Evolutionary conservation across 1,140 invertebrate genomes (phyloP).

Genomic region (Drosophila sturtevanti): DNA sequence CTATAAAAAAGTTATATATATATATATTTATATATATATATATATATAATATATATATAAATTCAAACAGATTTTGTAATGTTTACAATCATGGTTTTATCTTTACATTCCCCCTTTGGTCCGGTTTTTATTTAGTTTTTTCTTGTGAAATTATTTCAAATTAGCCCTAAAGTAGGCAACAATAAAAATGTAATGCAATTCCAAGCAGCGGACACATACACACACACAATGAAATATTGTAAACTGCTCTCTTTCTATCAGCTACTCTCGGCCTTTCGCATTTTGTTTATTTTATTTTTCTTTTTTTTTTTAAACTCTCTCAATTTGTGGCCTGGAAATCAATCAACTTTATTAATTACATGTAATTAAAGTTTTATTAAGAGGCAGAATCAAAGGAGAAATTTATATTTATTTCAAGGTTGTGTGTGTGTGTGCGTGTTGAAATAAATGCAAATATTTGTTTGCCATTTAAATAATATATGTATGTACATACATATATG

Average conservation of each 20-base stretch:
- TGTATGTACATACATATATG: conserved; percentile 30
- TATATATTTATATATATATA: too few relatives aligned
- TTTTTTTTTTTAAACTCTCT: neutral
- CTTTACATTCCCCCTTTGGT: too few relatives aligned
- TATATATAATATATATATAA: too few relatives aligned
- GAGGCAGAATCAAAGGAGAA: conserved; percentile 31
- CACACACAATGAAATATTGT: neutral
- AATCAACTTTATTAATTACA: conserved; percentile 76
- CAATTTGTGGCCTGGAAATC: conserved; percentile 49
- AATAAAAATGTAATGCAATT: neutral
- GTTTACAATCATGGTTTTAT: too few relatives aligned
- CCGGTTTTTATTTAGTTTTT: too few relatives aligned
- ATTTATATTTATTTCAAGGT: conserved; percentile 64
- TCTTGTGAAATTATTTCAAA: too few relatives aligned
- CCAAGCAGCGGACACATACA: neutral
- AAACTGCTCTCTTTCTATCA: neutral
- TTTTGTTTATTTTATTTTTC: too few relatives aligned
- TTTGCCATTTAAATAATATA: conserved; percentile 59
- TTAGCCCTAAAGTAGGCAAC: neutral
- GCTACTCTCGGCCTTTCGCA: neutral
- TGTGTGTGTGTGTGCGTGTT: conserved; percentile 30
- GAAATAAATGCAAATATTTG: conserved; percentile 70
- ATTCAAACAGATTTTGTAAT: too few relatives aligned
- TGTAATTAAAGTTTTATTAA: conserved; percentile 79
- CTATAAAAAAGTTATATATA: too few relatives aligned